Evolutionary conservation across 2,888 invertebrate species (phyloP).

Genomic region (Dicyrtoma fusca): DNA sequence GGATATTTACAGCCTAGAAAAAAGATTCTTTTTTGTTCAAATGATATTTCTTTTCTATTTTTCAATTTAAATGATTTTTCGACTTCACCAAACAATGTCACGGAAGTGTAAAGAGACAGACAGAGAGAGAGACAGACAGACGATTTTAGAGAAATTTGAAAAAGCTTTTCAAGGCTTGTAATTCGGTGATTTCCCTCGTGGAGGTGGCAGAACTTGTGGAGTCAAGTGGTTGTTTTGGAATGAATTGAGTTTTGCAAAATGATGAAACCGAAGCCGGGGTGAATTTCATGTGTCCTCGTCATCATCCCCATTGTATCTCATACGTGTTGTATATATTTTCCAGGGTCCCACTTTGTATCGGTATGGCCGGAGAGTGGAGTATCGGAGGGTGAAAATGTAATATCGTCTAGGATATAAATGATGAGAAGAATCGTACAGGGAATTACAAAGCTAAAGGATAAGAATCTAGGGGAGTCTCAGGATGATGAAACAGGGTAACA

Average conservation of each 20-base stretch:
- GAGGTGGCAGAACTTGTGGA: constrained; percentile 5
- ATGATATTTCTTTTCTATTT: not conserved
- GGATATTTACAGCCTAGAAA: too few relatives aligned
- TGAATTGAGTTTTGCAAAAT: constrained; percentile 34
- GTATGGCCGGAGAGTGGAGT: not conserved
- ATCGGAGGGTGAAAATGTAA: constrained; percentile 43
- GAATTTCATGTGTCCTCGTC: constrained; percentile 19
- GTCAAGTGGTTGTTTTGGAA: constrained; percentile 36
- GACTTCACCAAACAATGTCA: too few relatives aligned
- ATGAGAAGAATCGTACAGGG: constrained; percentile 47
- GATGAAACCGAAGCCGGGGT: constrained; percentile 22
- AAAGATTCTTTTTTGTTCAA: not conserved
- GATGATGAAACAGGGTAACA: constrained; percentile 25
- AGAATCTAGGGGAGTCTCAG: constrained; percentile 41
- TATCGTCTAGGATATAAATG: constrained; percentile 45
- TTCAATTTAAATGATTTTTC: too few relatives aligned
- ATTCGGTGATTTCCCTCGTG: not conserved
- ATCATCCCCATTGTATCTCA: constrained; percentile 12
- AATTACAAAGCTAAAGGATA: constrained; percentile 44
- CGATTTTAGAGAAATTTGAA: not conserved
- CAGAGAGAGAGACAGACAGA: too few relatives aligned
- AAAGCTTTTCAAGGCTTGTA: constrained; percentile 3
- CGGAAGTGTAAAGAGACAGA: too few relatives aligned
- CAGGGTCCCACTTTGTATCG: not conserved
- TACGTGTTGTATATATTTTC: not conserved